Evolutionary conservation across 2,797 vertebrate genomes (phyloP).

Genomic region (Denticeps clupeoides): DNA sequence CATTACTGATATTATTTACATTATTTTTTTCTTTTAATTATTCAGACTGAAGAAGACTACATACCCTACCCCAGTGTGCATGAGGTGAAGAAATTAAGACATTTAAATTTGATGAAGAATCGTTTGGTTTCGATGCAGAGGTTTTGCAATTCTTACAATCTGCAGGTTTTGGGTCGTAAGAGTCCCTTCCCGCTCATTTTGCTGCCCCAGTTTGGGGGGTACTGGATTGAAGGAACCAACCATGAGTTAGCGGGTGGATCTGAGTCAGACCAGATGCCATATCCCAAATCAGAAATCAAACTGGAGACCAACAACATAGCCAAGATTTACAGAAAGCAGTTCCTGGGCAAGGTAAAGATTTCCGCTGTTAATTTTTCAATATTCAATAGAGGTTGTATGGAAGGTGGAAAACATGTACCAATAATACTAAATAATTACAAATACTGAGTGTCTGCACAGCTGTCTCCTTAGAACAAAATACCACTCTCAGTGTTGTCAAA

Average conservation of each 20-base stretch:
- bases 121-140: background rate
- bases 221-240: constrained; percentile 96
- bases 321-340: constrained; percentile 84
- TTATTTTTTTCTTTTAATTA: constrained; percentile 42
- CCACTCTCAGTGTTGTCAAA: too few relatives aligned
- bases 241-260: constrained; percentile 63
- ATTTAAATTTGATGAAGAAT: background rate
- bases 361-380: too few relatives aligned
- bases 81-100: constrained; percentile 65
- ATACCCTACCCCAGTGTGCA: constrained; percentile 97
- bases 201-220: constrained; percentile 92
- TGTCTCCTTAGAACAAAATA: too few relatives aligned
- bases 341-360: constrained; percentile 79
- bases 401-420: too few relatives aligned
- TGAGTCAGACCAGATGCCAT: constrained; percentile 53
- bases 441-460: too few relatives aligned
- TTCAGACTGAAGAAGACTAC: constrained; percentile 93
- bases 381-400: too few relatives aligned
- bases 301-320: constrained; percentile 83
- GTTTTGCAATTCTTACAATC: too few relatives aligned
- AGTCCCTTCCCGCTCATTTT: constrained; percentile 91
- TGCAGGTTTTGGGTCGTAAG: constrained; percentile 28
- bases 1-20: too few relatives aligned
- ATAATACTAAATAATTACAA: too few relatives aligned
- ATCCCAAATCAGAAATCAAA: constrained; percentile 65